Conservation (phyloP, 1,140 invertebrate genomes). For the Tetramorium simillimum region DNA sequence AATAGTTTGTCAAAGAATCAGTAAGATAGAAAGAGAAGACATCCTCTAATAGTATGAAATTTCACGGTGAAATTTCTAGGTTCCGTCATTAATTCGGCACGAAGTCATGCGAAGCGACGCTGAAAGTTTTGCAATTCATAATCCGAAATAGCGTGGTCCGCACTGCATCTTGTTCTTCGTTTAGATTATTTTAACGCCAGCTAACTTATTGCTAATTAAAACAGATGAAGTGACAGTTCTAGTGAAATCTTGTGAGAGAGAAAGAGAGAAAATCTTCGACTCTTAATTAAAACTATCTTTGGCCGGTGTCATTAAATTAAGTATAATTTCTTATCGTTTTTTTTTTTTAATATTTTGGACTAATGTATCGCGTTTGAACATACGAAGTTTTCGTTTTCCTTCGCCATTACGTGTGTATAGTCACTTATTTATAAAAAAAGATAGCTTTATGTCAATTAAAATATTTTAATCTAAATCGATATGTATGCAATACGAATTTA, state of each 20-base stretch:
- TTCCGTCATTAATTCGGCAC: constrained; percentile 15
- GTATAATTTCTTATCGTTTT: neutral
- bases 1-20: constrained; percentile 68
- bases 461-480: neutral
- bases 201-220: neutral
- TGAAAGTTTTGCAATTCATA: constrained; percentile 18
- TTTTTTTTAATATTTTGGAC: neutral
- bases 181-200: constrained; percentile 2
- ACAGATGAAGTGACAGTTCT: neutral
- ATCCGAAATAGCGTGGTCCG: neutral
- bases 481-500: neutral
- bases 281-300: neutral
- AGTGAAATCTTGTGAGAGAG: too few relatives aligned
- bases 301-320: neutral
- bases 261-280: too few relatives aligned
- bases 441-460: neutral
- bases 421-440: neutral
- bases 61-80: constrained; percentile 72
- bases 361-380: neutral
- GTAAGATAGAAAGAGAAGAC: constrained; percentile 63
- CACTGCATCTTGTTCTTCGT: neutral
- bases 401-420: neutral
- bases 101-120: constrained; percentile 34
- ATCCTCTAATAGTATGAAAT: constrained; percentile 72
- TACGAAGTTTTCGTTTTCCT: neutral